phyloP scores from a whole-genome alignment of 2,797 vertebrate genomes.

The Scleropages formosus region DNA sequence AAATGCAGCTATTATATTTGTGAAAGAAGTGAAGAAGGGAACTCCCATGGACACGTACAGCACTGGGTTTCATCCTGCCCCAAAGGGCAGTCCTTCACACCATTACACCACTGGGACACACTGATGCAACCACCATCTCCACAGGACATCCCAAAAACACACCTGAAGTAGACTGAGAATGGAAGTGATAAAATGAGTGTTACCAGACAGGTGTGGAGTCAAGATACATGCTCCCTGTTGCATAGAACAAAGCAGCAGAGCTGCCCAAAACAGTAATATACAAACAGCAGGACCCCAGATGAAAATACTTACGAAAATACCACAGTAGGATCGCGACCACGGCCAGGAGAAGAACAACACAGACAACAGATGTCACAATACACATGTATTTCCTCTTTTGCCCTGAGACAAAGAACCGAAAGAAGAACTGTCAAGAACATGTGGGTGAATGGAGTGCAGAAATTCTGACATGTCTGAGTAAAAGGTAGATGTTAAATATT shows the following conservation, averaged over 20 bases:
- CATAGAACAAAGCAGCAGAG: background rate
- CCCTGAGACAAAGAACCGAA: conserved; percentile 44
- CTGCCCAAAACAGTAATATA: background rate
- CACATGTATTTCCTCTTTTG: conserved; percentile 54
- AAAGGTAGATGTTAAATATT: background rate
- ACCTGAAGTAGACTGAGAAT: conserved; percentile 58
- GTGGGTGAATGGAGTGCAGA: background rate
- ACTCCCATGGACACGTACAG: conserved; percentile 60
- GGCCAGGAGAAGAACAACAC: conserved; percentile 55
- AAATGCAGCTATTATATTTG: background rate
- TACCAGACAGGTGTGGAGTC: background rate
- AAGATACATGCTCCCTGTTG: background rate
- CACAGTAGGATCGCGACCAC: conserved; percentile 66
- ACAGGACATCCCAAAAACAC: conserved; percentile 65
- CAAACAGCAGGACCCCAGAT: background rate
- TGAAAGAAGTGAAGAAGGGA: background rate
- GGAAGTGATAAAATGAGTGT: conserved; percentile 22
- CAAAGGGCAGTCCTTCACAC: conserved; percentile 65
- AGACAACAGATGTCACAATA: conserved; percentile 48
- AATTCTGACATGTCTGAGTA: background rate
- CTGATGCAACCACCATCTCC: conserved; percentile 64
- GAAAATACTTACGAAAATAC: conserved; percentile 74
- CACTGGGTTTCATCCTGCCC: conserved; percentile 80
- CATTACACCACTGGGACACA: conserved; percentile 77
- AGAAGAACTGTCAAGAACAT: too few species aligned